These are phyloP conservation scores for Polypterus bichir DNA, from an alignment of 2,113 vertebrate species.

Conservation along the genomic window DNA sequence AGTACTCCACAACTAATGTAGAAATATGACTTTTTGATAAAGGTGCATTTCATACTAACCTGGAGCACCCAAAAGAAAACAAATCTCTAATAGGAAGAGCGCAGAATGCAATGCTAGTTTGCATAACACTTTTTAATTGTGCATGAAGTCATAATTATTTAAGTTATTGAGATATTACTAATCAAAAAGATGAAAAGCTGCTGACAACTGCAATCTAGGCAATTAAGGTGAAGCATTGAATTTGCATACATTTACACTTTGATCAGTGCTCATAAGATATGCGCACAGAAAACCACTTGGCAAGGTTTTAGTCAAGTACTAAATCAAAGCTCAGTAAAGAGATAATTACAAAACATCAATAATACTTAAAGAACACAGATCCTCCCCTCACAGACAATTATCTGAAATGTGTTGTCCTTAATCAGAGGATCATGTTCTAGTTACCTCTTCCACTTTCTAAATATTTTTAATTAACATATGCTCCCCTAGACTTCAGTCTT, in stretches of 20 bases:
- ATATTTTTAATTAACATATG: constrained; percentile 16
- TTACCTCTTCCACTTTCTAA: constrained; percentile 24
- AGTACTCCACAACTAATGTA: too few relatives aligned
- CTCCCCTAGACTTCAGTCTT: constrained; percentile 1
- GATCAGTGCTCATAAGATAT: constrained; percentile 41
- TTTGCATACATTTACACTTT: constrained; percentile 57
- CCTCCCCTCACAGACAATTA: constrained; percentile 24
- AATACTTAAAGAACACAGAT: constrained; percentile 31
- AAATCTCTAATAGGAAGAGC: too few relatives aligned
- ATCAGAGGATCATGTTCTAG: constrained; percentile 26
- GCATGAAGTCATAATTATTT: constrained; percentile 53
- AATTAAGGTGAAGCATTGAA: constrained; percentile 49
- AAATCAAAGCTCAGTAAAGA: constrained; percentile 36
- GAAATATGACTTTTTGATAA: too few relatives aligned
- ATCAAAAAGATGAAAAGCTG: constrained; percentile 33
- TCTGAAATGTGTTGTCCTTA: constrained; percentile 32
- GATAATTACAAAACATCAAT: constrained; percentile 29
- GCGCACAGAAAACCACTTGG: constrained; percentile 36
- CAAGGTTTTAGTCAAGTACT: constrained; percentile 27
- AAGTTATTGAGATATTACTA: constrained; percentile 44
- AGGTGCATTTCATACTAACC: too few relatives aligned
- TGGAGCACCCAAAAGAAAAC: too few relatives aligned
- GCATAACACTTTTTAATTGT: constrained; percentile 32
- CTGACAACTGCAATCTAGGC: constrained; percentile 38
- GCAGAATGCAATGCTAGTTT: too few relatives aligned